Base-by-base conservation (phyloP, 2,113 vertebrate species). In the Oreochromis spilurus region DNA sequence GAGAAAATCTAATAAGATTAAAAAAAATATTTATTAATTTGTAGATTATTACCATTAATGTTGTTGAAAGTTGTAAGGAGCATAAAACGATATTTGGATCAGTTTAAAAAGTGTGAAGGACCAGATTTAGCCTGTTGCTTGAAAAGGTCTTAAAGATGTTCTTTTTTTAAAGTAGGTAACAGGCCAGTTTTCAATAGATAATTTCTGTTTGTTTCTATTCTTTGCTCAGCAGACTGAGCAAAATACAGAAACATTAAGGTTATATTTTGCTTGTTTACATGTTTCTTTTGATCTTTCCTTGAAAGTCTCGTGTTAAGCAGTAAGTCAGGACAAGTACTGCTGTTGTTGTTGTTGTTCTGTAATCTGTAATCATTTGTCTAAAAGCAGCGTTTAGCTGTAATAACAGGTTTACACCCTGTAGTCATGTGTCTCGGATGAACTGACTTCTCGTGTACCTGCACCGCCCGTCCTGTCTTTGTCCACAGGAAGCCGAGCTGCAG, bases 391-490 rank as follows among this genome's bases (percentile, higher is more conserved):
- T 50, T 75, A 29, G 17, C 45, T 1, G 9, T 81, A 57, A 43
- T 81, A 17, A 43, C 34, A 31, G 21, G 34, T n/a, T 67, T 16
- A 8, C 10, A 50, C 3, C 43, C 43, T 0, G 70, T 12, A 75
- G 70, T 75, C 70, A 9, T 19, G 31, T 48, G 79, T 7, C 45
- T 57, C 13, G 2, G 84, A 79, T 43, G 26, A 82, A 65, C 4
- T 26, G 79, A 75, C 11, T 26, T 31, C n/a, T 31, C 4, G 19
- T 34, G 65, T 57, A 89, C 80, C 86, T 89, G 88, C 77, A 43
- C 90, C 87, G 5, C 92, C 93, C 87, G 89, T 95, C 93, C 94
- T 93, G 91, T 72, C 45, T 94, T 93, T 95, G 92, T 94, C 81
- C 72, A 50, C 88, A 92, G 88, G 89, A 93, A 92, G 89, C 14